A percentile compares a stretch with the other conserved stretches of the same genome.
Evolutionary conservation across 2,888 invertebrate species (phyloP).

Genomic region (Idaea straminata): DNA sequence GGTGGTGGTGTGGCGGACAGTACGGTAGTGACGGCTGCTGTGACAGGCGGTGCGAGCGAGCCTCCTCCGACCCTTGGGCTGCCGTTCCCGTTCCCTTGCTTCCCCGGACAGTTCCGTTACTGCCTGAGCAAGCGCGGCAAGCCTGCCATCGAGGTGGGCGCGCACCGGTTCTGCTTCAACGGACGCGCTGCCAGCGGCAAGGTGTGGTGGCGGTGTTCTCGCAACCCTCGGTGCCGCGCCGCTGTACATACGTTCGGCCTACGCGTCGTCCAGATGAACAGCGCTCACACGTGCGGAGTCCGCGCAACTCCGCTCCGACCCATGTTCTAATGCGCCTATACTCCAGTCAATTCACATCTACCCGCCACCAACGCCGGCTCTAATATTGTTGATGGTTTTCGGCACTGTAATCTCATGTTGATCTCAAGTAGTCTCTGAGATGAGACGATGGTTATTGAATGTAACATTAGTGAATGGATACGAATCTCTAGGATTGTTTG

Average conservation of each 20-base stretch:
- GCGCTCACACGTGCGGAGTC: conserved; percentile 73
- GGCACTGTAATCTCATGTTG: conserved; percentile 55
- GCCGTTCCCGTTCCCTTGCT: conserved; percentile 73
- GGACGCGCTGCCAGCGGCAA: conserved; percentile 75
- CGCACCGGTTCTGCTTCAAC: conserved; percentile 75
- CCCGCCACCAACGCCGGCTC: conserved; percentile 52
- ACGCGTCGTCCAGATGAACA: conserved; percentile 75
- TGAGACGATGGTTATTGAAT: conserved; percentile 30
- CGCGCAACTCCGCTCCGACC: conserved; percentile 71
- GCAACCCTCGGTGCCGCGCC: conserved; percentile 73
- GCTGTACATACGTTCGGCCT: conserved; percentile 74
- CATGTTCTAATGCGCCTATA: conserved; percentile 57
- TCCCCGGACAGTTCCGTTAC: conserved; percentile 74
- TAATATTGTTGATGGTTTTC: conserved; percentile 51
- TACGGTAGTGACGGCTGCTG: conserved; percentile 9
- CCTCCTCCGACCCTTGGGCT: conserved; percentile 65
- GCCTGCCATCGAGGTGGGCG: conserved; percentile 74
- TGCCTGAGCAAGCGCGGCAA: conserved; percentile 74
- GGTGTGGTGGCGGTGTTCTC: conserved; percentile 76
- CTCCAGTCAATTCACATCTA: conserved; percentile 14
- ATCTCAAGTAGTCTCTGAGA: conserved; percentile 43
- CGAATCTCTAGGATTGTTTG: conserved; percentile 50
- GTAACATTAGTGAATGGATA: conserved; percentile 40
- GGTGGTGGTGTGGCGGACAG: conserved; percentile 10
- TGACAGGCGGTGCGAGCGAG: conserved; percentile 39